Evolutionary conservation across 2,113 vertebrate species (phyloP).

Genomic region (Coregonus clupeaformis): DNA sequence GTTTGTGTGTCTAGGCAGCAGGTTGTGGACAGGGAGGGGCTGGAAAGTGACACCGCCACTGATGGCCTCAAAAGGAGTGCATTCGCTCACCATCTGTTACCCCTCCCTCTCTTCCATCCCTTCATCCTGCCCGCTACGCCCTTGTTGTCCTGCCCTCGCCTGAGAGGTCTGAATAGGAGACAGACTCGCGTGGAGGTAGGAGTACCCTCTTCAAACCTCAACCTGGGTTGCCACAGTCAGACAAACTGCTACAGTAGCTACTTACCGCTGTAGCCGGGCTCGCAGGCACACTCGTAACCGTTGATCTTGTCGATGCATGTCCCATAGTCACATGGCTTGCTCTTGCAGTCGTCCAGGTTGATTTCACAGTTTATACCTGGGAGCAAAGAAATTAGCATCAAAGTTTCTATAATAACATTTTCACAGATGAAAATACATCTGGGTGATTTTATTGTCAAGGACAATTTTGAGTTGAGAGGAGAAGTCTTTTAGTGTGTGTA

Average conservation of each 20-base stretch:
- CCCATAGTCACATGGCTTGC: slow-evolving; percentile 87
- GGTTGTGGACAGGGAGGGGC: slow-evolving; percentile 66
- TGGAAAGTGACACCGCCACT: slow-evolving; percentile 68
- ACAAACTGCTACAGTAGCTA: background rate
- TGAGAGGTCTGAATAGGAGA: slow-evolving; percentile 61
- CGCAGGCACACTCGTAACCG: slow-evolving; percentile 87
- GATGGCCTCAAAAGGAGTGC: slow-evolving; percentile 56
- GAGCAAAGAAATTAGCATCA: background rate
- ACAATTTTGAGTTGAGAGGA: background rate
- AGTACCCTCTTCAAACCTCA: background rate
- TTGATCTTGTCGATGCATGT: slow-evolving; percentile 94
- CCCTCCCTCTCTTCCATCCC: slow-evolving; percentile 24
- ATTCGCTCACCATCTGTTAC: slow-evolving; percentile 72
- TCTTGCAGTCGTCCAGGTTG: slow-evolving; percentile 92
- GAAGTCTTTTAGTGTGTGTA: no score
- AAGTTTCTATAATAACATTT: background rate
- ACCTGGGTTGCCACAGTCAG: background rate
- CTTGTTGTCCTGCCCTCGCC: slow-evolving; percentile 31
- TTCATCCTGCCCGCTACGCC: slow-evolving; percentile 31
- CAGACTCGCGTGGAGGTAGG: no score
- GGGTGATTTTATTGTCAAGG: no score
- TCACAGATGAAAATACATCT: no score
- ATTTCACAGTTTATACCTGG: slow-evolving; percentile 90
- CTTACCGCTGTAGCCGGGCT: slow-evolving; percentile 90
- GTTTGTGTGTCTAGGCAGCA: slow-evolving; percentile 64